A percentile compares a stretch with the other conserved stretches of the same genome.
These are phyloP conservation scores for Tympanuchus pallidicinctus DNA, from an alignment of 2,113 vertebrate species.

Conservation along the genomic window DNA sequence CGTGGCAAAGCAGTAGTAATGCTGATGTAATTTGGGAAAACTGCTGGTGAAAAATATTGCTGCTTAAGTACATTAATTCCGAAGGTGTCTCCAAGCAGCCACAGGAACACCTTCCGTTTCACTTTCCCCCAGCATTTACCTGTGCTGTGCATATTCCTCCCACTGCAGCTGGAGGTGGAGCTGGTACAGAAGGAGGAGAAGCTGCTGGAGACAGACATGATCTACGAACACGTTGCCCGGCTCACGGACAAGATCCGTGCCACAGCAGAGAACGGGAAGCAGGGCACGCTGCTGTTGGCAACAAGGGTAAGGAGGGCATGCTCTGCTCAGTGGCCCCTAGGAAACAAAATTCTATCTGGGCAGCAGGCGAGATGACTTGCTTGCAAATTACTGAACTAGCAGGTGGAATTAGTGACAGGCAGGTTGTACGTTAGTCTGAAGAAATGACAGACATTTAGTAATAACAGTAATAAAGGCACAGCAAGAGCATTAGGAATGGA, in stretches of 20 bases:
- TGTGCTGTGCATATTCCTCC: not conserved
- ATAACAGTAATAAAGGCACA: accelerated
- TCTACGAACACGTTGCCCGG: conserved; percentile 83
- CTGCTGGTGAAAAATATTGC: not conserved
- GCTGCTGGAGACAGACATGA: conserved; percentile 86
- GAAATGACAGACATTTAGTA: not conserved
- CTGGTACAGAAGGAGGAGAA: conserved; percentile 85
- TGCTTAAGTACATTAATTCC: not conserved
- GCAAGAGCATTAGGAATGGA: not conserved
- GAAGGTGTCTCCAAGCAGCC: not conserved
- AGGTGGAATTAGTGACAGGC: not conserved
- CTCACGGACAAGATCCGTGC: conserved; percentile 75
- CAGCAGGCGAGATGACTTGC: conserved; percentile 6
- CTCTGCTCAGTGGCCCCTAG: not conserved
- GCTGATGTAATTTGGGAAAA: not conserved
- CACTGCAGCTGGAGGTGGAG: conserved; percentile 83
- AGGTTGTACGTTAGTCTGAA: not conserved
- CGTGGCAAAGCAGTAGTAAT: not conserved
- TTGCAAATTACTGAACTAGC: conserved; percentile 14
- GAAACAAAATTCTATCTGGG: not conserved
- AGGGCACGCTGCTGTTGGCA: conserved; percentile 81
- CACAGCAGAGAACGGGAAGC: conserved; percentile 73
- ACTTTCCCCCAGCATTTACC: not conserved
- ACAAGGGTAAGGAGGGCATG: conserved; percentile 79
- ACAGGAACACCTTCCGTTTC: not conserved